Conservation (phyloP, 1,140 invertebrate species). For the Gryllus bimaculatus region DNA sequence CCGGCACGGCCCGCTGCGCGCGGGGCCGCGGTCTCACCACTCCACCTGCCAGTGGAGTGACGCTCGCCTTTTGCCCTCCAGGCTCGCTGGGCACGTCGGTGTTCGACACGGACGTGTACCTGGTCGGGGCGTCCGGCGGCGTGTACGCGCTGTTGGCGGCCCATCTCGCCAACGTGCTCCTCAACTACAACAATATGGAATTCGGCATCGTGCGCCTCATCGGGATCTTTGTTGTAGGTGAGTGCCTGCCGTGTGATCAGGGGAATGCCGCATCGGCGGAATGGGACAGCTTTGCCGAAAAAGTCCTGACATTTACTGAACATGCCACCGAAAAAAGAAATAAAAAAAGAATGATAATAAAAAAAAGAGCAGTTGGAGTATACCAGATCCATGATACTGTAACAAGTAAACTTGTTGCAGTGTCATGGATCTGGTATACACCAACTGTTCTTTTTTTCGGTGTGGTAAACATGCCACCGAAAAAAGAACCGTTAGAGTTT, state of each 20-base stretch:
- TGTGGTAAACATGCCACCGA: too few relatives aligned
- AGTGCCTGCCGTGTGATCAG: slow-evolving; percentile 32
- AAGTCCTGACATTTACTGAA: too few relatives aligned
- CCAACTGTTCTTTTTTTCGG: too few relatives aligned
- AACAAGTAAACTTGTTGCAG: too few relatives aligned
- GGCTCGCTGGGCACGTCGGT: slow-evolving; percentile 87
- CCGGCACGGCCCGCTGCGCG: too few relatives aligned
- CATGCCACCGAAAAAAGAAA: background rate
- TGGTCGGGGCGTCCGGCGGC: slow-evolving; percentile 89
- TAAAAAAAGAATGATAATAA: slow-evolving; percentile 10
- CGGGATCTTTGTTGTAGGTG: slow-evolving; percentile 85
- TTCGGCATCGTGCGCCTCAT: slow-evolving; percentile 83
- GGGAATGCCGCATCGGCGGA: background rate
- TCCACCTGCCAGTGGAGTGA: too few relatives aligned
- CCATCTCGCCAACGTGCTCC: slow-evolving; percentile 86
- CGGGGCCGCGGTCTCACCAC: too few relatives aligned
- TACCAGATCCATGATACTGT: too few relatives aligned
- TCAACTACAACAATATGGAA: slow-evolving; percentile 96
- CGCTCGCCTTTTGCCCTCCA: slow-evolving; percentile 26
- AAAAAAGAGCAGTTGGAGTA: too few relatives aligned
- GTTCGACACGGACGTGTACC: slow-evolving; percentile 85
- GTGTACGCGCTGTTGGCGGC: slow-evolving; percentile 90
- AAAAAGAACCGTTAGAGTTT: too few relatives aligned
- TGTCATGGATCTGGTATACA: too few relatives aligned
- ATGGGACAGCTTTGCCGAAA: too few relatives aligned